These are phyloP conservation scores for Rhagonycha lutea DNA, from an alignment of 2,888 invertebrate genomes.

Conservation along the genomic window DNA sequence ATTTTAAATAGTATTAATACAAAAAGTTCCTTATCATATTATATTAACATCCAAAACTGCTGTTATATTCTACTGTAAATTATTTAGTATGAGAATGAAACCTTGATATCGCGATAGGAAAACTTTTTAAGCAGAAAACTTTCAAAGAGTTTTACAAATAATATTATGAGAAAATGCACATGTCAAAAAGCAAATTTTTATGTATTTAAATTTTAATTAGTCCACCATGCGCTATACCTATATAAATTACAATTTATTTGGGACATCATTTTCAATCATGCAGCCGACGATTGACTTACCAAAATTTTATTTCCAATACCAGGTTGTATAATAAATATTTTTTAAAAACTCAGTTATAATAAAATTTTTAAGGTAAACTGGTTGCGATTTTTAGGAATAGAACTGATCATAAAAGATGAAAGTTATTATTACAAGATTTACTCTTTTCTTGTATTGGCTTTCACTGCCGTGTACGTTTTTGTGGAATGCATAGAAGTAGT, in stretches of 20 bases:
- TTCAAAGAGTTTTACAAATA: background rate
- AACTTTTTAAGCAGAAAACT: background rate
- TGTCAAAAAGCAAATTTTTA: background rate
- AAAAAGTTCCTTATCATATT: background rate
- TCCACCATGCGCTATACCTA: background rate
- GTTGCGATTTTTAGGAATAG: background rate
- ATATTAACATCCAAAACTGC: background rate
- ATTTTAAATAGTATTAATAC: background rate
- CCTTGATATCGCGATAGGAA: background rate
- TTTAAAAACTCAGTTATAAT: background rate
- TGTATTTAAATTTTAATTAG: background rate
- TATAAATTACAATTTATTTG: background rate
- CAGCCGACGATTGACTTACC: background rate
- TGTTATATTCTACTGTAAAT: background rate
- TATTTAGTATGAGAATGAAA: background rate
- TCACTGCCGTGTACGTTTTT: constrained; percentile 1
- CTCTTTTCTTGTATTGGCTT: background rate
- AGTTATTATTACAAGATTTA: constrained; percentile 7
- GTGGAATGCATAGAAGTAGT: constrained; percentile 11
- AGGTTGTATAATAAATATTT: background rate
- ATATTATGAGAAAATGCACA: background rate
- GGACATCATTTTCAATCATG: background rate
- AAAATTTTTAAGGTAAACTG: constrained; percentile 4
- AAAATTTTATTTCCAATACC: constrained; percentile 10
- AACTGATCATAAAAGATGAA: constrained; percentile 5